Conservation (phyloP, 53 echinoderm and acorn worm species). For the Hippasteria phrygiana region DNA sequence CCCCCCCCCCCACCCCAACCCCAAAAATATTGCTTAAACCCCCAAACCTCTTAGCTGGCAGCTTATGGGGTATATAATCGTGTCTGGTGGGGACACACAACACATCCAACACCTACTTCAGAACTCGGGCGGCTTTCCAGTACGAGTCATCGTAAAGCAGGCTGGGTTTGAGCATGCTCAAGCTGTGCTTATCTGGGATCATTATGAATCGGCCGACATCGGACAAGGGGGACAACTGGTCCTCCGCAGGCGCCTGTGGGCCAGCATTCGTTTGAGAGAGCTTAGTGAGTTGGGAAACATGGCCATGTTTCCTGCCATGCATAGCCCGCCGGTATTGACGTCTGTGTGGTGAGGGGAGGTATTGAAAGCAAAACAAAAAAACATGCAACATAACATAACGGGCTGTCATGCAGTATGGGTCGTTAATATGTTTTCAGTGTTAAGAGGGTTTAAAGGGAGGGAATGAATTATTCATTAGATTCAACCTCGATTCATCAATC, state of each 20-base stretch:
- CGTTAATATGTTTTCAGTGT: background rate
- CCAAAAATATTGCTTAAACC: too few species aligned
- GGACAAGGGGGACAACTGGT: conserved; percentile 72
- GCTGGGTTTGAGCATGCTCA: conserved; percentile 73
- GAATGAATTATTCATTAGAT: background rate
- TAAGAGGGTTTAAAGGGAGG: background rate
- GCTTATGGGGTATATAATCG: background rate
- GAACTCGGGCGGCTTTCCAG: conserved; percentile 84
- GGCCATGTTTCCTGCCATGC: conserved; percentile 26
- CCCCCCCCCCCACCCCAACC: too few species aligned
- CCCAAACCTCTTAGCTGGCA: too few species aligned
- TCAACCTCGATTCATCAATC: background rate
- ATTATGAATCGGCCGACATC: conserved; percentile 18
- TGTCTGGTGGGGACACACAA: conserved; percentile 8
- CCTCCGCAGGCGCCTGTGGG: conserved; percentile 29
- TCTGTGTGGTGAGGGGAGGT: background rate
- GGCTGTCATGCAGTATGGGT: conserved; percentile 7
- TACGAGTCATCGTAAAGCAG: conserved; percentile 76
- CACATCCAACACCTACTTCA: conserved; percentile 77
- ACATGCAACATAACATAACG: conserved; percentile 39
- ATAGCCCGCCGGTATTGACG: conserved; percentile 51
- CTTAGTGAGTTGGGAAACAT: background rate
- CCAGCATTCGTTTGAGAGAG: conserved; percentile 4
- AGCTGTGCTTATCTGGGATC: conserved; percentile 48
- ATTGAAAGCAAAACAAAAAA: background rate